A percentile compares a stretch with the other conserved stretches of the same genome.
These are phyloP conservation scores for Engraulis encrasicolus DNA, from an alignment of 2,113 vertebrate species.

Conservation along the genomic window DNA sequence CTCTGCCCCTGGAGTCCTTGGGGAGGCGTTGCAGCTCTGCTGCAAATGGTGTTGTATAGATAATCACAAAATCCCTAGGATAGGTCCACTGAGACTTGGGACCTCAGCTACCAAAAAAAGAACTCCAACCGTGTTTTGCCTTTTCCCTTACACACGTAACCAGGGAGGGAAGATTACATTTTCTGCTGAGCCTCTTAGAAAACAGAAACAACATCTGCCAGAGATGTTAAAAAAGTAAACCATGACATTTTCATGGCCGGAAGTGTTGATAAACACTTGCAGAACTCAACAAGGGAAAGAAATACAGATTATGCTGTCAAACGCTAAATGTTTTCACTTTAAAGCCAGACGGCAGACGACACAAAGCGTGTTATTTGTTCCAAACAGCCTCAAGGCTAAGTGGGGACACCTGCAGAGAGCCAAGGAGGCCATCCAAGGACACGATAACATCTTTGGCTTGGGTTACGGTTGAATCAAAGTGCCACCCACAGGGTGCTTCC, in stretches of 20 bases:
- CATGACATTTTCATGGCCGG: not conserved
- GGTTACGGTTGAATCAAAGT: not conserved
- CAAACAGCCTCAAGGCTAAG: not conserved
- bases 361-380: not conserved
- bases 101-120: too few relatives aligned
- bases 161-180: not conserved
- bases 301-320: not conserved
- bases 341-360: not conserved
- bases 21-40: not conserved
- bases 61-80: not conserved
- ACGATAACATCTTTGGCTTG: not conserved
- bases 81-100: not conserved
- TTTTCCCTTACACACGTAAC: not conserved
- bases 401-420: not conserved
- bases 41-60: not conserved
- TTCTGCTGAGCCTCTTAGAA: conserved; percentile 1
- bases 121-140: not conserved
- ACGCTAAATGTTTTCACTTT: not conserved
- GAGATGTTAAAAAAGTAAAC: not conserved
- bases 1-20: not conserved
- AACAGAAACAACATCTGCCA: not conserved
- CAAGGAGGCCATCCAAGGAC: not conserved
- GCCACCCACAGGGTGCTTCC: not conserved
- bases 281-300: too few relatives aligned
- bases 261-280: conserved; percentile 4